Conservation (phyloP, 2,888 invertebrate species). For the Zygaena filipendulae region DNA sequence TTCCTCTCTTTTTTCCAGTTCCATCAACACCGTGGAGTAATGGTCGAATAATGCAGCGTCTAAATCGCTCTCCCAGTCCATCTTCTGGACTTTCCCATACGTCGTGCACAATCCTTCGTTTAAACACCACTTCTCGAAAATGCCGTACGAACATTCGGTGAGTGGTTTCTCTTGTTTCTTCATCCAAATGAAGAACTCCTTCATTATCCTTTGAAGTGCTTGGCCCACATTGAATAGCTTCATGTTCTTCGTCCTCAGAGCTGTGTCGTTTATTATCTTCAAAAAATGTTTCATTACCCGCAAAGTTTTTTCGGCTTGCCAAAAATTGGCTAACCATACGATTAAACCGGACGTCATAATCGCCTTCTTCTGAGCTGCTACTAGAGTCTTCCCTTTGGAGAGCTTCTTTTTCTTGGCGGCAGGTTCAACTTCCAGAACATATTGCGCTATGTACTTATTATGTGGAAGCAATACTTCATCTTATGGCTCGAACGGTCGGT, state of each 20-base stretch:
- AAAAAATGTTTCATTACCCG: conserved; percentile 3
- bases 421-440: conserved; percentile 4
- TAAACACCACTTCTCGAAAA: conserved; percentile 9
- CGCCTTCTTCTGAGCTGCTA: neutral
- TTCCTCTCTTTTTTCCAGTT: too few relatives aligned
- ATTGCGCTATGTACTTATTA: too few relatives aligned
- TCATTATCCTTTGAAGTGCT: conserved; percentile 3
- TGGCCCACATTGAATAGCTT: conserved; percentile 3
- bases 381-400: conserved; percentile 1
- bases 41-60: too few relatives aligned
- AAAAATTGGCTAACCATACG: conserved; percentile 11
- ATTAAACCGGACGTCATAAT: conserved; percentile 2
- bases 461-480: too few relatives aligned
- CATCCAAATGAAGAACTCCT: conserved; percentile 1
- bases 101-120: conserved; percentile 11
- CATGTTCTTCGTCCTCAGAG: conserved; percentile 2
- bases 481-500: too few relatives aligned
- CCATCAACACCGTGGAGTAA: conserved; percentile 1
- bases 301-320: conserved; percentile 9
- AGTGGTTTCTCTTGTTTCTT: conserved; percentile 1
- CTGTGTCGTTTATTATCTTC: neutral
- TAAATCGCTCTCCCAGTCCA: conserved; percentile 9
- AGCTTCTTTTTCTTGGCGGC: conserved; percentile 1
- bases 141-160: conserved; percentile 2
- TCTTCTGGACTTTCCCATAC: conserved; percentile 11